Percentiles rank a stretch among this genome's conserved stretches.
phyloP scores from a whole-genome alignment of 2,797 vertebrate genomes.

The Sebastes alutus region DNA sequence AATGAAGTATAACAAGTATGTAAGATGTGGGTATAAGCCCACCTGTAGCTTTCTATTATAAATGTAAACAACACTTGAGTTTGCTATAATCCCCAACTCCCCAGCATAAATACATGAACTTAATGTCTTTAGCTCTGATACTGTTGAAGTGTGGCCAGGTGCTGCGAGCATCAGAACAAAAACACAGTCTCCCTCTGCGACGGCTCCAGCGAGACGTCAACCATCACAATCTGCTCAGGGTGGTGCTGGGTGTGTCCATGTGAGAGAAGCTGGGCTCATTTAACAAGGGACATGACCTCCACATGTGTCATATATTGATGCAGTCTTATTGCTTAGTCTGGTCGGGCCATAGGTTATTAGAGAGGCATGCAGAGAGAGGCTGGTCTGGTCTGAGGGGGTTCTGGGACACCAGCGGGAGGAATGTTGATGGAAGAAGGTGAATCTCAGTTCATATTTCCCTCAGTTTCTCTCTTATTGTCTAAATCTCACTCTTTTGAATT shows the following conservation, averaged over 20 bases:
- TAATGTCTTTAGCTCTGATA: neutral
- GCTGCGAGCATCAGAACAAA: neutral
- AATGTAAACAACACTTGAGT: neutral
- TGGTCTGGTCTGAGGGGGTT: slow-evolving; percentile 7
- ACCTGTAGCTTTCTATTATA: neutral
- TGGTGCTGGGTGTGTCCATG: slow-evolving; percentile 20
- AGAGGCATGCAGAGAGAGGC: slow-evolving; percentile 25
- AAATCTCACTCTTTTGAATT: neutral
- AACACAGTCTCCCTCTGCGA: neutral
- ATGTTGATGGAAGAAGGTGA: slow-evolving; percentile 54
- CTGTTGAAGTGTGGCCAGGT: neutral
- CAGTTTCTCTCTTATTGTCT: neutral
- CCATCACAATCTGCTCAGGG: neutral
- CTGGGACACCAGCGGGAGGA: slow-evolving; percentile 30
- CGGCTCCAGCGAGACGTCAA: neutral
- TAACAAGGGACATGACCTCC: slow-evolving; percentile 36
- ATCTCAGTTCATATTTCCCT: slow-evolving; percentile 38
- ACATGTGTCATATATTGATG: slow-evolving; percentile 60
- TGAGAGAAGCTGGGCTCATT: slow-evolving; percentile 21
- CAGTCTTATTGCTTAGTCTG: slow-evolving; percentile 52
- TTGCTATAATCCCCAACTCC: neutral
- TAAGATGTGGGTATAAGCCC: neutral
- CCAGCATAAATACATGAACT: neutral
- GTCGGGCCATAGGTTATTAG: slow-evolving; percentile 45
- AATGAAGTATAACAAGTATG: neutral